These are phyloP conservation scores for Tigriopus californicus DNA, from an alignment of 2,888 invertebrate genomes.

Conservation along the genomic window DNA sequence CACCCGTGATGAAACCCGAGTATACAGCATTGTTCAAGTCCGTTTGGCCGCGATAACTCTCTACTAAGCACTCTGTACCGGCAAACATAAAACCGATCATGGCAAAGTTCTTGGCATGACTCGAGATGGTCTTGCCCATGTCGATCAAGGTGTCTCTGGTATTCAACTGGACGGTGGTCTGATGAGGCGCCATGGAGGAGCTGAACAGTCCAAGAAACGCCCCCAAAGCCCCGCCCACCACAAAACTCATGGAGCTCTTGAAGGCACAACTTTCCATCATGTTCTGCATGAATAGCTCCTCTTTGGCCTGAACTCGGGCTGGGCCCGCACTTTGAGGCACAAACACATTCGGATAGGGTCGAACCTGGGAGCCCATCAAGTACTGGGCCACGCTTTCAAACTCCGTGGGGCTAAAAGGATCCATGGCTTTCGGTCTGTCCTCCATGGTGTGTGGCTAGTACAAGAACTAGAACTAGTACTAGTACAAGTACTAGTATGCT, in stretches of 20 bases:
- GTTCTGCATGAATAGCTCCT: slow-evolving; percentile 2
- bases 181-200: slow-evolving; percentile 10
- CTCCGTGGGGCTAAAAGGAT: not conserved
- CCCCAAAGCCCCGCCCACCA: slow-evolving; percentile 13
- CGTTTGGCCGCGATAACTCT: slow-evolving; percentile 11
- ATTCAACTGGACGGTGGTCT: slow-evolving; percentile 10
- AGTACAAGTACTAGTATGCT: not conserved
- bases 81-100: slow-evolving; percentile 14
- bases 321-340: slow-evolving; percentile 9
- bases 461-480: not conserved
- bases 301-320: not conserved
- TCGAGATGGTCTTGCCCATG: slow-evolving; percentile 12
- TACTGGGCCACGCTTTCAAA: slow-evolving; percentile 8
- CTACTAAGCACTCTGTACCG: slow-evolving; percentile 9
- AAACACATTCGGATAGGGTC: slow-evolving; percentile 7
- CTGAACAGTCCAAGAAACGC: slow-evolving; percentile 13
- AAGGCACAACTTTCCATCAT: slow-evolving; percentile 12
- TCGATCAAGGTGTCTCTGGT: slow-evolving; percentile 14
- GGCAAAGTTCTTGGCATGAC: slow-evolving; percentile 15
- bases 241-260: slow-evolving; percentile 14
- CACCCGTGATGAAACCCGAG: slow-evolving; percentile 12
- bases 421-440: not conserved
- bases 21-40: slow-evolving; percentile 14
- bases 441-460: not conserved
- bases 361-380: not conserved